Evolutionary conservation across 1,140 invertebrate species (phyloP), one percentile per base, ranked within the genome.

Genomic region (Bombus confusus): DNA sequence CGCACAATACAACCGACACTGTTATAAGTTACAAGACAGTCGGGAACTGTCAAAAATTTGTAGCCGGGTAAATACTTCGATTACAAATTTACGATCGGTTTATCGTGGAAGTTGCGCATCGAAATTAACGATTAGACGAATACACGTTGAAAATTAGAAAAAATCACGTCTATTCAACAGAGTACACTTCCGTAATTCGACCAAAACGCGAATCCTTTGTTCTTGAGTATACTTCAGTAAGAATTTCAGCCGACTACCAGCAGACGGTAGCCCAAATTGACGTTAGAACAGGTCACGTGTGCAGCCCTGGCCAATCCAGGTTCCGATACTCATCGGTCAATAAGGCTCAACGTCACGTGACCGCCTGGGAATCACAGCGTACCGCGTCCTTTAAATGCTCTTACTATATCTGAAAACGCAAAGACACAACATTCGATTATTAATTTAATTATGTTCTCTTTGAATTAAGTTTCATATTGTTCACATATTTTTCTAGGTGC

Each of bases 311-410:
- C 91, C 89, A 92, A 91, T 92, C 90, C 37, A 15, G 57, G 66
- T 22, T 15, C 25, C 12, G 72, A 34, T n/a, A 52, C 52, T n/a
- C 79, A 34, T 68, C 78, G 91, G 79, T 92, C 92, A 85, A 92
- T 92, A 92, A 89, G 80, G 73, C 41, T 69, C 62, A 9, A 66
- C 25, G 37, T 43, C 91, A 92, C 91, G 91, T 92, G 91, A 78
- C 64, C 9, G 15, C 22, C 9, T 43, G 52, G 3, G 28, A 34
- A 57, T 15, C 64, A 25, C 2, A 0, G 57, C 52, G 15, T 66
- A 82, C 79, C 89, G 89, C 86, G 89, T 68, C n/a, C 77, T 90
- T 90, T 80, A 74, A 90, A 90, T 52, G 13, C 3, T 12, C 0
- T 2, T 25, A 39, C 18, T 15, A n/a, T 13, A 47, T 57, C 89